These are phyloP conservation scores for Patiria miniata DNA, from an alignment of 35 echinoderm and acorn worm genomes.

Conservation along the genomic window DNA sequence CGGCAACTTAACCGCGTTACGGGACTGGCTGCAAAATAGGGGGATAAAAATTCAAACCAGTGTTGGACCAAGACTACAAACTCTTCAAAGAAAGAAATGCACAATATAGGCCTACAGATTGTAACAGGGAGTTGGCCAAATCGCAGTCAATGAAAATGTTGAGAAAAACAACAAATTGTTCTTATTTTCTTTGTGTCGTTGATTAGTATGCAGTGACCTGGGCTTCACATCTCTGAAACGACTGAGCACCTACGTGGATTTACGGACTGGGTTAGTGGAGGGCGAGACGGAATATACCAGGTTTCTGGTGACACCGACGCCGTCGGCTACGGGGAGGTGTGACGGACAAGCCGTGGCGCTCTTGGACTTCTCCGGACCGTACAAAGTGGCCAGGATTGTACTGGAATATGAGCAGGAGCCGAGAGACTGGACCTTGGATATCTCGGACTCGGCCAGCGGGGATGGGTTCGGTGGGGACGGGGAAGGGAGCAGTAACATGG, in stretches of 20 bases:
- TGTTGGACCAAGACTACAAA: too few species aligned
- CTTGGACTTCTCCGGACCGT: conserved; percentile 83
- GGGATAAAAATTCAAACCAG: too few species aligned
- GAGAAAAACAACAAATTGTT: too few species aligned
- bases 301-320: conserved; percentile 69
- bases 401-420: conserved; percentile 82
- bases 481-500: conserved; percentile 66
- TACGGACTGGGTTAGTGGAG: conserved; percentile 75
- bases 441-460: conserved; percentile 80
- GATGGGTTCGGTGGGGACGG: conserved; percentile 88
- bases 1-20: too few species aligned
- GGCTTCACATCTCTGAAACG: neutral
- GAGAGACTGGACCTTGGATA: conserved; percentile 87
- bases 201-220: neutral
- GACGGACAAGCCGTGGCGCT: conserved; percentile 82
- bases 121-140: too few species aligned
- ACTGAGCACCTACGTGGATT: conserved; percentile 38
- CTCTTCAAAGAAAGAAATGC: too few species aligned
- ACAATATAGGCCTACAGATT: too few species aligned
- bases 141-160: too few species aligned
- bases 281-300: conserved; percentile 67
- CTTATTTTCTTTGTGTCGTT: neutral
- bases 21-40: too few species aligned
- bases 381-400: conserved; percentile 66
- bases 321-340: conserved; percentile 58